These are phyloP conservation scores for Nyctibius grandis DNA, from an alignment of 2,797 vertebrate genomes.

Conservation along the genomic window DNA sequence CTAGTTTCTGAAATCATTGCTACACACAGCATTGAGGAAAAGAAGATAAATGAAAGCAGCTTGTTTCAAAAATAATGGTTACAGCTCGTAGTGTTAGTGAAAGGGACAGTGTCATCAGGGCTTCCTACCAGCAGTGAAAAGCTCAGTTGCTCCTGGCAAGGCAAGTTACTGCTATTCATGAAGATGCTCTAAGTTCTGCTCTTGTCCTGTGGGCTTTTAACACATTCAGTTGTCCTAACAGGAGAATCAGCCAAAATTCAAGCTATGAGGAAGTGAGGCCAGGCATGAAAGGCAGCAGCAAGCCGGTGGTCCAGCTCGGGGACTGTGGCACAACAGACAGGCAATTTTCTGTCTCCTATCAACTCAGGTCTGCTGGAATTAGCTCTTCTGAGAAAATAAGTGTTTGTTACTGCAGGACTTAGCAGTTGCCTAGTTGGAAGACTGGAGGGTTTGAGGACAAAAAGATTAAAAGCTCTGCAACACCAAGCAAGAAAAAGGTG, in stretches of 20 bases:
- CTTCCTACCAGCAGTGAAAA: neutral
- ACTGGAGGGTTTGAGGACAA: neutral
- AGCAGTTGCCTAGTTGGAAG: neutral
- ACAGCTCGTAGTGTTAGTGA: neutral
- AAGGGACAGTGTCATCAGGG: neutral
- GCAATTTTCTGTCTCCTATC: accelerated
- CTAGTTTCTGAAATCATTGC: neutral
- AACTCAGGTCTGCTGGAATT: neutral
- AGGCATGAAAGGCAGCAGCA: neutral
- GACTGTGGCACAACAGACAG: neutral
- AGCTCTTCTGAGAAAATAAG: neutral
- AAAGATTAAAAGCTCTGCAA: neutral
- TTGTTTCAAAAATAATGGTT: neutral
- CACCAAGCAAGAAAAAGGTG: neutral
- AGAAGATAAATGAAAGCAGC: neutral
- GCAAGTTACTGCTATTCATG: neutral
- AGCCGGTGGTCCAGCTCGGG: neutral
- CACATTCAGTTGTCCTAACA: neutral
- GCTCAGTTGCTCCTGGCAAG: neutral
- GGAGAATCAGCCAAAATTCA: neutral
- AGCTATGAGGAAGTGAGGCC: neutral
- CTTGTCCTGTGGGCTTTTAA: neutral
- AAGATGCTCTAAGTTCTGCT: neutral
- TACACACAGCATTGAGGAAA: neutral
- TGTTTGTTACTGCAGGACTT: neutral